Evolutionary conservation across 2,113 vertebrate species (phyloP).

Genomic region (Kryptolebias marmoratus): DNA sequence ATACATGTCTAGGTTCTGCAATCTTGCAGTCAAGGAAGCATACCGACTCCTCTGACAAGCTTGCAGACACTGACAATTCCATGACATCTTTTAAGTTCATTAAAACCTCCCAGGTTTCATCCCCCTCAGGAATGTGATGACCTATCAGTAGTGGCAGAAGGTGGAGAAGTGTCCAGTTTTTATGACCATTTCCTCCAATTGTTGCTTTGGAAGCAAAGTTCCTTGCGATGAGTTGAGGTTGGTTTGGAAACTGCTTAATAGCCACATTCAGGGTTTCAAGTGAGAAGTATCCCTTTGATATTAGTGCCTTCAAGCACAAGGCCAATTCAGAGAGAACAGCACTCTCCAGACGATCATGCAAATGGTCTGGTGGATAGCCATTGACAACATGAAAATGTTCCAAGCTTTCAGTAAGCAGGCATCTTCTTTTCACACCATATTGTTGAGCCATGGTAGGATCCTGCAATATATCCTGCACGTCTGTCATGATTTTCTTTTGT

Average conservation of each 20-base stretch:
- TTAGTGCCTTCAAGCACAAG: conserved; percentile 13
- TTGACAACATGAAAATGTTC: conserved; percentile 35
- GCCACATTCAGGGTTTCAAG: conserved; percentile 9
- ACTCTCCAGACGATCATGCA: conserved; percentile 41
- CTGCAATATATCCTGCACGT: conserved; percentile 24
- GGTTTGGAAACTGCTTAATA: conserved; percentile 5
- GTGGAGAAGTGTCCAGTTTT: conserved; percentile 25
- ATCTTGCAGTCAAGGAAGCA: conserved; percentile 15
- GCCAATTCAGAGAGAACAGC: conserved; percentile 1
- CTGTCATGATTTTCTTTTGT: conserved; percentile 30
- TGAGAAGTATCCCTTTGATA: conserved; percentile 25
- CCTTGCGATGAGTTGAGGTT: background rate
- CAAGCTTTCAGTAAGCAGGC: conserved; percentile 16
- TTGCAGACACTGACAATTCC: background rate
- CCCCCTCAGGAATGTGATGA: background rate
- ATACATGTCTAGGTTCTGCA: background rate
- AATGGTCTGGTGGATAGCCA: conserved; percentile 20
- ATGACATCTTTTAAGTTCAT: background rate
- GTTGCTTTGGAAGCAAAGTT: background rate
- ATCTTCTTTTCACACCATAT: conserved; percentile 18
- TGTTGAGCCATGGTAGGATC: background rate
- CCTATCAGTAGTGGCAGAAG: conserved; percentile 24
- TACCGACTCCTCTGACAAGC: background rate
- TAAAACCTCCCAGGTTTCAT: background rate
- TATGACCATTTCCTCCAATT: conserved; percentile 6